Percentiles rank a stretch among this genome's conserved stretches.
phyloP scores from a whole-genome alignment of 2,113 vertebrate genomes.

The Passer montanus region DNA sequence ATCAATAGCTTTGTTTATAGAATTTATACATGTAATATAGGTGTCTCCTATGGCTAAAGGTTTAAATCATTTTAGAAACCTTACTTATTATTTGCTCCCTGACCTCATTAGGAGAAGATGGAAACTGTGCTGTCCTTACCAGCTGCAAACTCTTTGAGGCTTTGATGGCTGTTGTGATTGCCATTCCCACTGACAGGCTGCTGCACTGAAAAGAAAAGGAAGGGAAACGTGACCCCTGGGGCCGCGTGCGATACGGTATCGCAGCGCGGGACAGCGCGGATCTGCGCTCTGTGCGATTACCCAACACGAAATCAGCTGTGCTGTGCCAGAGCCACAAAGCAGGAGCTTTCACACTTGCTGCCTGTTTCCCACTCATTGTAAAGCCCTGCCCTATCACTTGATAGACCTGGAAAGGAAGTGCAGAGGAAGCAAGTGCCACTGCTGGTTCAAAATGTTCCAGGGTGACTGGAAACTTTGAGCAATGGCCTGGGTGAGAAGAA shows the following conservation, averaged over 20 bases:
- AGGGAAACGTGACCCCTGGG: not conserved
- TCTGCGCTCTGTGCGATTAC: not conserved
- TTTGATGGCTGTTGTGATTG: not conserved
- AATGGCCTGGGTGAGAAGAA: slow-evolving; percentile 83
- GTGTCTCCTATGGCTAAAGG: not conserved
- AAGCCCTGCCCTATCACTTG: slow-evolving; percentile 75
- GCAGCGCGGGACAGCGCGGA: not conserved
- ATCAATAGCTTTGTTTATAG: not conserved
- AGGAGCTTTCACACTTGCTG: slow-evolving; percentile 59
- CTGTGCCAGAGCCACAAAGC: slow-evolving; percentile 60
- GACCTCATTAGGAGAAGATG: not conserved
- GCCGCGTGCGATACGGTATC: slow-evolving; percentile 39
- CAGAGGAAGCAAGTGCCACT: slow-evolving; percentile 82
- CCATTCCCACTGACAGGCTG: not conserved
- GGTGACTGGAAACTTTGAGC: slow-evolving; percentile 88
- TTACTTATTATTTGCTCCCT: not conserved
- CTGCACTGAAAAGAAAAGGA: not conserved
- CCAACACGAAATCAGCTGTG: slow-evolving; percentile 45
- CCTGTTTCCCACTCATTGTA: slow-evolving; percentile 76
- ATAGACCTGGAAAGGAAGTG: slow-evolving; percentile 80
- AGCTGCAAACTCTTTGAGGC: not conserved
- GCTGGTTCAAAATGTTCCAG: slow-evolving; percentile 89
- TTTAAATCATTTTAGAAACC: not conserved
- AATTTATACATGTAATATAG: not conserved
- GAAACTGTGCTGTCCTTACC: not conserved